Evolutionary conservation across 1,140 invertebrate species (phyloP).

Genomic region (Dysdera silvatica): DNA sequence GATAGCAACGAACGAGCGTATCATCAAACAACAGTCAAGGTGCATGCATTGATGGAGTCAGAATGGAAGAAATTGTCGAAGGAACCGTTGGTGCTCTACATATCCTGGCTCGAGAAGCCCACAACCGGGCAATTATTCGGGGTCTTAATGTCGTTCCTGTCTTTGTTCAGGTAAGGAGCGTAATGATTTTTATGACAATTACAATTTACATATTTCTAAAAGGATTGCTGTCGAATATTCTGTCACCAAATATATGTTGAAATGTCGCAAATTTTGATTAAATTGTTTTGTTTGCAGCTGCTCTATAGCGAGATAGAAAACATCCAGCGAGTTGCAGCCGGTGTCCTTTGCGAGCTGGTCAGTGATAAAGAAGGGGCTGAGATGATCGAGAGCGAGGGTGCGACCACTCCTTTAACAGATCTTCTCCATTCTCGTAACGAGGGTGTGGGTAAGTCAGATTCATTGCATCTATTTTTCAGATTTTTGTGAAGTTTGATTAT

Average conservation of each 20-base stretch:
- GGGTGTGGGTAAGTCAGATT: constrained; percentile 52
- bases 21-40: constrained; percentile 55
- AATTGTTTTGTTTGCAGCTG: constrained; percentile 50
- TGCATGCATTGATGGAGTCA: constrained; percentile 87
- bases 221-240: too few relatives aligned
- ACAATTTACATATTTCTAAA: too few relatives aligned
- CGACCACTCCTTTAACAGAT: constrained; percentile 90
- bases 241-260: too few relatives aligned
- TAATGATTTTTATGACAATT: too few relatives aligned
- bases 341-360: constrained; percentile 90
- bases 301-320: constrained; percentile 97
- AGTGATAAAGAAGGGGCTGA: constrained; percentile 94
- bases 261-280: too few relatives aligned
- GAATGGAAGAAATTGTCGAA: constrained; percentile 98
- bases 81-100: constrained; percentile 93
- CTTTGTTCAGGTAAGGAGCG: constrained; percentile 77
- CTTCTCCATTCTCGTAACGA: constrained; percentile 90
- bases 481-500: too few relatives aligned
- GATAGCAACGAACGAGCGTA: constrained; percentile 61
- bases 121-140: constrained; percentile 84
- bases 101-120: constrained; percentile 84
- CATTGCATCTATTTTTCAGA: background rate
- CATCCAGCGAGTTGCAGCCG: constrained; percentile 91
- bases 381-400: constrained; percentile 93
- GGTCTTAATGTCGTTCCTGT: constrained; percentile 87